Base-by-base conservation (phyloP, 2,888 invertebrate species). In the Autographa pulchrina region DNA sequence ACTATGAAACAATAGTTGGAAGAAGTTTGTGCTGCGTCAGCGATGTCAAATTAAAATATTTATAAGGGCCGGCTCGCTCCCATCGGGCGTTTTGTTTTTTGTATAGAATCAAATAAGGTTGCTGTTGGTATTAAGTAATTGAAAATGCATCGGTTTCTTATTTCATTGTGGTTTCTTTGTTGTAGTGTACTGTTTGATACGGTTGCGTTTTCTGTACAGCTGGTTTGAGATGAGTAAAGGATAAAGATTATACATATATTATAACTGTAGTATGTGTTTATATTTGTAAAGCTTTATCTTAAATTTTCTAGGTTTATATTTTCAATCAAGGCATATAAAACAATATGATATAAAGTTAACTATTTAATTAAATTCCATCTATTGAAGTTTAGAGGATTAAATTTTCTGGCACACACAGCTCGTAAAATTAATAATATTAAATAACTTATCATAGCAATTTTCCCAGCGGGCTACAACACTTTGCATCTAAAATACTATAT, bases 31-130 rank as follows among this genome's bases (percentile, higher is more conserved):
- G 92, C 91, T 88, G 89, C 89, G 89, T 92, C 92, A 92, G 81
- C 80, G 69, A 66, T 70, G 75, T 83, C 88, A 85, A 87, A 92
- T 92, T 92, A 92, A 91, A 92, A 92, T 92, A 92, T 90, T 91
- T 91, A 90, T 88, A 88, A 88, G 86, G 84, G 79, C 71, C 82
- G n/a, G n/a, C 48, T 11, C 64, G 78, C 72, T 79, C 78, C 81
- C 60, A 73, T 74, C 66, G 62, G 58, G 14, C 35, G 56, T 76
- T 77, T 78, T 77, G 78, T 79, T 83, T 80, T 82, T 81, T 75
- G 64, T 78, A 70, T 65, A 56, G 71, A 58, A 71, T 81, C 72
- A 74, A 78, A 79, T 78, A 68, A 71, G 70, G 38, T 48, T 64
- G 68, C 69, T 74, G 81, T 80, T 78, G 65, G 77, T 75, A 70